Evolutionary conservation across 2,888 invertebrate genomes (phyloP).

Genomic region (Alcis repandata): DNA sequence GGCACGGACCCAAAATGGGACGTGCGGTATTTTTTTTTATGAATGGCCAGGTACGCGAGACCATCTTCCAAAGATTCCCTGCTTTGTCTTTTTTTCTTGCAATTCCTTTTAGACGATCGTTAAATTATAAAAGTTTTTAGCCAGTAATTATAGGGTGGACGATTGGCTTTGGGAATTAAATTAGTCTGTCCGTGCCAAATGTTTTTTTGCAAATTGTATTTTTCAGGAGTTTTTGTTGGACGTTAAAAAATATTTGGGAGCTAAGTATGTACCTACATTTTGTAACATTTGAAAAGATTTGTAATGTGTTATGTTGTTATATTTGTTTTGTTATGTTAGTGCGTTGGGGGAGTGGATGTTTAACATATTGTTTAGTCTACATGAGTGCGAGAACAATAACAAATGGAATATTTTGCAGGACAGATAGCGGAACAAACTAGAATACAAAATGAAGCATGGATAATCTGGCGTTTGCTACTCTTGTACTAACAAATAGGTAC

Average conservation of each 20-base stretch:
- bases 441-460: too few species aligned
- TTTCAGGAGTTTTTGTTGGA: not conserved
- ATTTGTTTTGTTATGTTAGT: too few species aligned
- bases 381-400: not conserved
- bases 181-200: not conserved
- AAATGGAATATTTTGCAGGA: not conserved
- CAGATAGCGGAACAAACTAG: not conserved
- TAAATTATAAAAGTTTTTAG: constrained; percentile 58
- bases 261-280: too few species aligned
- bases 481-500: too few species aligned
- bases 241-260: too few species aligned
- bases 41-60: constrained; percentile 54
- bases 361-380: not conserved
- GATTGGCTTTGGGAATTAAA: constrained; percentile 16
- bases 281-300: too few species aligned
- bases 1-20: constrained; percentile 67
- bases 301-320: too few species aligned
- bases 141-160: constrained; percentile 55
- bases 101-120: constrained; percentile 41
- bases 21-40: constrained; percentile 63
- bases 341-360: too few species aligned
- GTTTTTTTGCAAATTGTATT: not conserved
- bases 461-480: too few species aligned
- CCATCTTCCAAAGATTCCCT: constrained; percentile 48
- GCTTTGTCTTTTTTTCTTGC: constrained; percentile 49